These are phyloP conservation scores for Euleptes europaea DNA, from an alignment of 2,113 vertebrate species.

Conservation along the genomic window DNA sequence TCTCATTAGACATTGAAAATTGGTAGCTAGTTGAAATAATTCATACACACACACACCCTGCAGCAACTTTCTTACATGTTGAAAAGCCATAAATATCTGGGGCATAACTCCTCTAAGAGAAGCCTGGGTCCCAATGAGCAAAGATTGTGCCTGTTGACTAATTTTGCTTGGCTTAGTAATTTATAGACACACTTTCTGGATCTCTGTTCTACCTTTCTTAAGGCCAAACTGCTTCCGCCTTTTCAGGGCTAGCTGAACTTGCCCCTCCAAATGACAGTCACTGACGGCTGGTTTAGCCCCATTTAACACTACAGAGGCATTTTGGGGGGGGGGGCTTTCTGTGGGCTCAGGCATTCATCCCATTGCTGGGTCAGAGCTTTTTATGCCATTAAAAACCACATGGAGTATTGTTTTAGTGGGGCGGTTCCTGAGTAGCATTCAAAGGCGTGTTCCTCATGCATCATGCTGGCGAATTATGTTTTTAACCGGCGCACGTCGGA, in stretches of 20 bases:
- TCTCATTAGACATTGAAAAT: neutral
- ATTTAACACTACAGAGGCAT: constrained; percentile 10
- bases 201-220: neutral
- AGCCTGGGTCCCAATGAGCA: neutral
- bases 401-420: neutral
- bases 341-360: neutral
- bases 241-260: neutral
- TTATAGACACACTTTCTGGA: neutral
- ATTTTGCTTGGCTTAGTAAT: neutral
- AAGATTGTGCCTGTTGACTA: neutral
- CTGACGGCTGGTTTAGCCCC: neutral
- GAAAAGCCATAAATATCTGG: neutral
- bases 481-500: constrained; percentile 18
- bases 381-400: neutral
- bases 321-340: neutral
- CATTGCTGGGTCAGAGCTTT: neutral
- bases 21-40: neutral
- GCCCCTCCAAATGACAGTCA: neutral
- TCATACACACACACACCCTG: neutral
- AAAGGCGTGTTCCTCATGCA: neutral
- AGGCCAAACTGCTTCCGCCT: neutral
- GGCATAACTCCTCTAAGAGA: neutral
- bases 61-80: neutral
- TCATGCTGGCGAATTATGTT: constrained; percentile 27
- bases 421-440: neutral